These are phyloP conservation scores for Folsomia candida DNA, from an alignment of 2,888 invertebrate species.

Conservation along the genomic window DNA sequence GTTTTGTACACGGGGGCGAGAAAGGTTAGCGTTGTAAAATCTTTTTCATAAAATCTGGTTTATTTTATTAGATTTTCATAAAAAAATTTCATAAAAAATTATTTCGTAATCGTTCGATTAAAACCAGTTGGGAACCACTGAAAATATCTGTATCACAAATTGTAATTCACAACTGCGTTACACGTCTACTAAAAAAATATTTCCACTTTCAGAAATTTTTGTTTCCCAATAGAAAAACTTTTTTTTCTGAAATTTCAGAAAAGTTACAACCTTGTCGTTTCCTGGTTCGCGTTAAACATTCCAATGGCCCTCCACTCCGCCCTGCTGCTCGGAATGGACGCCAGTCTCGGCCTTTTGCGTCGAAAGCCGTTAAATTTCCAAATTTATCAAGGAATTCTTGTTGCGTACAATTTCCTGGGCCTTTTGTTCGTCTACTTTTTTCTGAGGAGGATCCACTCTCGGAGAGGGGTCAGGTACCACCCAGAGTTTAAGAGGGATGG, in stretches of 20 bases:
- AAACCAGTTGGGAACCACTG: too few relatives aligned
- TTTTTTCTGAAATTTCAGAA: constrained; percentile 18
- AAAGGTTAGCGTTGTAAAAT: not conserved
- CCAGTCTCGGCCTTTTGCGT: not conserved
- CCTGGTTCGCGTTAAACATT: constrained; percentile 23
- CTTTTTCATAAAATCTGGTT: not conserved
- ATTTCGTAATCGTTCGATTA: too few relatives aligned
- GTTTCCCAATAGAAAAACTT: not conserved
- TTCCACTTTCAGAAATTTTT: too few relatives aligned
- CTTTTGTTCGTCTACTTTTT: constrained; percentile 5
- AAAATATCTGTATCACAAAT: too few relatives aligned
- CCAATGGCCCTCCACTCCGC: not conserved
- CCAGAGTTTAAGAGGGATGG: too few relatives aligned
- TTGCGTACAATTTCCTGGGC: not conserved
- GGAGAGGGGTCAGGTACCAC: constrained; percentile 2
- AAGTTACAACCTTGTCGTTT: constrained; percentile 21
- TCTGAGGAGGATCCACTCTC: not conserved
- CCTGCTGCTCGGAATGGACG: not conserved
- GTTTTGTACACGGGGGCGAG: not conserved
- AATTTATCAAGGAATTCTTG: not conserved
- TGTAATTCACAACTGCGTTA: too few relatives aligned
- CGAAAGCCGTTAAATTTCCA: not conserved
- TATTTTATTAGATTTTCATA: too few relatives aligned
- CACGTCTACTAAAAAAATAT: too few relatives aligned
- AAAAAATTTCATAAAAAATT: too few relatives aligned